phyloP scores from a whole-genome alignment of 2,113 vertebrate genomes.

The Hyaena hyaena region DNA sequence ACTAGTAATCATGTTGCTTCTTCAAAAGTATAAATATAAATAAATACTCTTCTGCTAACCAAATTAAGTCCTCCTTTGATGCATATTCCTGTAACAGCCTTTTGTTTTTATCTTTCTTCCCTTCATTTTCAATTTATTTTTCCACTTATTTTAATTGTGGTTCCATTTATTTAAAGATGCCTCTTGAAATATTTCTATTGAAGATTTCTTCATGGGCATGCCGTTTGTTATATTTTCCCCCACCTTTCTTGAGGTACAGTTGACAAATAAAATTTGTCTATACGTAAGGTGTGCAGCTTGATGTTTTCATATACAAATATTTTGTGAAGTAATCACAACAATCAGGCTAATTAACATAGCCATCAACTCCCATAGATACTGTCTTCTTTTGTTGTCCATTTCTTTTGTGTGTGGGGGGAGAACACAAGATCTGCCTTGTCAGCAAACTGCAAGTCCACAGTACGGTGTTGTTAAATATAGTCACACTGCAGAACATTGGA shows the following conservation, averaged over 20 bases:
- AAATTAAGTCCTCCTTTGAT: conserved; percentile 39
- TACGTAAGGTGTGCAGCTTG: neutral
- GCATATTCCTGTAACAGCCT: neutral
- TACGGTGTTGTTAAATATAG: neutral
- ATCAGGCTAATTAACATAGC: neutral
- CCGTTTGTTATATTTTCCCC: neutral
- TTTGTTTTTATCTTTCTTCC: neutral
- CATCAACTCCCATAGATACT: neutral
- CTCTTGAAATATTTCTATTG: neutral
- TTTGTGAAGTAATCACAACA: neutral
- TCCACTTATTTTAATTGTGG: neutral
- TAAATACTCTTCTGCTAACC: neutral
- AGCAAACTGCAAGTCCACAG: neutral
- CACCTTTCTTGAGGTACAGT: neutral
- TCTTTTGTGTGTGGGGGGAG: neutral
- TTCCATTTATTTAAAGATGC: neutral
- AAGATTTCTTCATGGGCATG: neutral
- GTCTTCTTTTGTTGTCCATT: neutral
- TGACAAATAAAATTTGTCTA: neutral
- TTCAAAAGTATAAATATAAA: conserved; percentile 31
- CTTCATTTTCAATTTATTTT: neutral
- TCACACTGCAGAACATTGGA: neutral
- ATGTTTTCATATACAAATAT: neutral
- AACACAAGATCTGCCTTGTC: neutral
- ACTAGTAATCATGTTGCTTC: neutral